phyloP scores from a whole-genome alignment of 2,888 invertebrate species.

The Myopa testacea region DNA sequence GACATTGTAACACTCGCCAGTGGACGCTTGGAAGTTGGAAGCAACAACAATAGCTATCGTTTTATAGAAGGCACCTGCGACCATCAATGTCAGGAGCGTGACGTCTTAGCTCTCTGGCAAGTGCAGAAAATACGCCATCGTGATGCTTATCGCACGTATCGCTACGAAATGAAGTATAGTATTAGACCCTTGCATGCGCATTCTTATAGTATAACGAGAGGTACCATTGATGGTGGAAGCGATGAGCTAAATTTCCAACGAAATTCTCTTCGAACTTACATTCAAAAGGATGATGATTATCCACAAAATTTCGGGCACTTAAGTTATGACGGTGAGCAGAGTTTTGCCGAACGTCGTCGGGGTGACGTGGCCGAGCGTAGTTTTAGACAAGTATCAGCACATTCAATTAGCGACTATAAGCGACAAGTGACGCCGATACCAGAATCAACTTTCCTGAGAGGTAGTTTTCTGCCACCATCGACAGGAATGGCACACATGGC shows the following conservation, averaged over 20 bases:
- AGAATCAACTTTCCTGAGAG: conserved; percentile 58
- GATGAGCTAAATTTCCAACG: conserved; percentile 31
- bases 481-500: conserved; percentile 35
- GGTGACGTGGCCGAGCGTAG: conserved; percentile 47
- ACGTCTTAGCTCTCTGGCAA: conserved; percentile 76
- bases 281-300: conserved; percentile 71
- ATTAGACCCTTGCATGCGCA: conserved; percentile 69
- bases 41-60: conserved; percentile 67
- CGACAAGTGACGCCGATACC: conserved; percentile 49
- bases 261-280: conserved; percentile 69
- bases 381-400: conserved; percentile 45
- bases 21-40: conserved; percentile 71
- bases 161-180: conserved; percentile 77
- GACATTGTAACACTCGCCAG: conserved; percentile 76
- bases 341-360: conserved; percentile 55
- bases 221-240: conserved; percentile 40
- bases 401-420: conserved; percentile 34
- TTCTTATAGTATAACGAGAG: conserved; percentile 11
- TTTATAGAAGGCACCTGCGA: conserved; percentile 70
- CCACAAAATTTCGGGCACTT: conserved; percentile 61
- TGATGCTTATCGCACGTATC: conserved; percentile 70
- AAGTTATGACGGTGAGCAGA: conserved; percentile 46
- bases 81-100: conserved; percentile 53
- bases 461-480: conserved; percentile 54
- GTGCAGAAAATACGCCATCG: conserved; percentile 77